Evolutionary conservation across 2,113 vertebrate species (phyloP), one percentile per base, ranked within the genome.

Genomic region (Carassius auratus): DNA sequence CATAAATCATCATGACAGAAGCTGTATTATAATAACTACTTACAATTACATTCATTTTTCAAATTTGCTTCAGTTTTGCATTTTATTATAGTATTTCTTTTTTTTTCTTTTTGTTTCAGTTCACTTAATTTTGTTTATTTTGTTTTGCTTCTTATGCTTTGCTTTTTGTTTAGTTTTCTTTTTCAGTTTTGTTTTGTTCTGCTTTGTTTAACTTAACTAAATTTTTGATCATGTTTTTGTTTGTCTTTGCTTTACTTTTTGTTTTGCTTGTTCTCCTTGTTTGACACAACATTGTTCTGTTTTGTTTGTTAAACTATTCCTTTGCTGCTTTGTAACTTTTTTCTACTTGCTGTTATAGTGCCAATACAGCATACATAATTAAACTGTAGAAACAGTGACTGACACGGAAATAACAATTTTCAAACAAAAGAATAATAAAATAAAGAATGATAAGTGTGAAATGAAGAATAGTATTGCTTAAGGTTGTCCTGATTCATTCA

Each of bases 401-500:
- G 33, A 61, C 21, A 33, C 5, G 7, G 5, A 42, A 23, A 14
- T 42, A 15, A 23, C 19, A 5, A 3, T 23, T 23, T 42, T n/a
- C 42, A 8, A 62, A 62, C 77, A 62, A 79, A 45, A 78, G 36
- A 26, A 48, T 64, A 5, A 13, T 50, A 12, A n/a, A 42, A 23
- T 59, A 7, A 77, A 59, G 12, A 76, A 55, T 38, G 4, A 13
- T 12, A 17, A 79, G 50, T 42, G 57, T 26, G 59, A 80, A 80
- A 26, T 64, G 4, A 45, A 42, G 19, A 79, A 81, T 9, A 48
- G 26, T 36, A 17, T 81, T 66, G 13, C 23, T 81, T 66, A 50
- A 66, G 42, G 15, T 50, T 81, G 62, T 69, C 42, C 30, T 33
- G 33, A 59, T 57, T 73, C 33, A 73, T 73, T 83, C 7, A 73